Conservation (phyloP, 2,113 vertebrate genomes). For the Lepus americanus region DNA sequence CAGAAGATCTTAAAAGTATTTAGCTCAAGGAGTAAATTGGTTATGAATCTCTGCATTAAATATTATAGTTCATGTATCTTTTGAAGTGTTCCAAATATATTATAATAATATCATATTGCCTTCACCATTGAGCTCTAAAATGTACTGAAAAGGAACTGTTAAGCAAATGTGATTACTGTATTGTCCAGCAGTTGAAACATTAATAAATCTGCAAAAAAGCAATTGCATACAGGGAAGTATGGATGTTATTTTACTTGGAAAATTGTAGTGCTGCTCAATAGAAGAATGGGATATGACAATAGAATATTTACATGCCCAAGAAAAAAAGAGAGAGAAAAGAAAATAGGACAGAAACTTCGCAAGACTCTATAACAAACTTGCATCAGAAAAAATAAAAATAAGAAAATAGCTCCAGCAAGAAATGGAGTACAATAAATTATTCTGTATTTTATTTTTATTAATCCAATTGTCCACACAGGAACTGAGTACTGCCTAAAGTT, state of each 20-base stretch:
- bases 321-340: not conserved
- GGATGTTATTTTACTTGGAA: not conserved
- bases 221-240: not conserved
- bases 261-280: not conserved
- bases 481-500: not conserved
- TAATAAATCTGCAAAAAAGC: not conserved
- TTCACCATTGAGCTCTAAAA: not conserved
- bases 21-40: not conserved
- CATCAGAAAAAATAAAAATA: not conserved
- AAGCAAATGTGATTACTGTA: not conserved
- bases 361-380: not conserved
- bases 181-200: not conserved
- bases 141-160: not conserved
- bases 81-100: not conserved
- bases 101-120: not conserved
- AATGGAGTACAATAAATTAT: not conserved
- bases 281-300: constrained; percentile 21
- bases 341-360: not conserved
- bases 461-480: not conserved
- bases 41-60: constrained; percentile 5
- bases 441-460: not conserved
- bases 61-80: not conserved
- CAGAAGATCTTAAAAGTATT: constrained; percentile 49
- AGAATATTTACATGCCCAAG: constrained; percentile 9
- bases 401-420: not conserved